phyloP scores from a whole-genome alignment of 2,797 vertebrate species.

The Tachyglossus aculeatus region DNA sequence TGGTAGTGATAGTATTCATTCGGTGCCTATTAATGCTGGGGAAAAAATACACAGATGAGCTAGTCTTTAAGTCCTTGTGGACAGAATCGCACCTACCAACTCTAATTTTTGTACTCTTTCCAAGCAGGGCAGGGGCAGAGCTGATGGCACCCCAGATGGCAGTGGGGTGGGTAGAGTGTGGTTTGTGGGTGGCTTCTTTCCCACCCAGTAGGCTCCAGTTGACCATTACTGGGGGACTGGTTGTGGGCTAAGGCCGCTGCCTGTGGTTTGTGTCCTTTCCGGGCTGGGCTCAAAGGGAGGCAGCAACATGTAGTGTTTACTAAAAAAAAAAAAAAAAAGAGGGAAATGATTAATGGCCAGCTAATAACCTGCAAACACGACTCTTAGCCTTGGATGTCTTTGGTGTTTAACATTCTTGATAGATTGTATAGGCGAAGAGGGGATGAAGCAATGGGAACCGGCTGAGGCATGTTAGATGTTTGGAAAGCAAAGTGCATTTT shows the following conservation, averaged over 20 bases:
- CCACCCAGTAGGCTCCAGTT: too few species aligned
- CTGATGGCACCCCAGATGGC: too few species aligned
- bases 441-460: conserved; percentile 56
- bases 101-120: too few species aligned
- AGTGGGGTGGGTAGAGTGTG: too few species aligned
- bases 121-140: too few species aligned
- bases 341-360: conserved; percentile 39
- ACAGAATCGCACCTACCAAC: too few species aligned
- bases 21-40: too few species aligned
- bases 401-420: conserved; percentile 56
- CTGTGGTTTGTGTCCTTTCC: neutral
- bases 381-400: conserved; percentile 46
- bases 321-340: conserved; percentile 20
- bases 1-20: too few species aligned
- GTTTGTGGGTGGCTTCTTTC: too few species aligned
- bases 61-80: too few species aligned
- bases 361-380: conserved; percentile 53
- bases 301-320: conserved; percentile 27
- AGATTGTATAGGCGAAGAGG: conserved; percentile 37
- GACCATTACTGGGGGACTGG: neutral
- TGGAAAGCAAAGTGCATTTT: conserved; percentile 51
- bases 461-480: conserved; percentile 31
- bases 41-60: too few species aligned
- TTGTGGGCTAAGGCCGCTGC: neutral
- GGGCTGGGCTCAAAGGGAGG: neutral